Conservation (phyloP, 2,888 invertebrate species). For the Crematogaster levior region DNA sequence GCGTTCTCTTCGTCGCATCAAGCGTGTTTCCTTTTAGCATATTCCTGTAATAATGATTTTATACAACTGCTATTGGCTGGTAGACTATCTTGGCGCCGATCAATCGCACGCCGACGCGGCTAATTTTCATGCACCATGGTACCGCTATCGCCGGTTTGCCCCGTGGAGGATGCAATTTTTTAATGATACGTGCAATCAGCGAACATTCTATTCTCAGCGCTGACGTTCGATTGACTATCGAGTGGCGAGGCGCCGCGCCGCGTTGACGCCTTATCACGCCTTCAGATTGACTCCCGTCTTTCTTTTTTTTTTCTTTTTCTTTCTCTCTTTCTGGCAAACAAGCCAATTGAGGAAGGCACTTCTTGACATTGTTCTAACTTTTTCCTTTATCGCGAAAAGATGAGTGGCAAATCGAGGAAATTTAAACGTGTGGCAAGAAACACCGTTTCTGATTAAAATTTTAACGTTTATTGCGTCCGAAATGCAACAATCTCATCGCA, state of each 20-base stretch:
- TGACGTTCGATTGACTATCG: slow-evolving; percentile 77
- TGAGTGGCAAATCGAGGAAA: background rate
- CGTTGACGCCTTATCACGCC: slow-evolving; percentile 72
- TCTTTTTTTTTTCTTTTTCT: background rate
- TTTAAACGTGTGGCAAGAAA: background rate
- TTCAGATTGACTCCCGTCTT: slow-evolving; percentile 61
- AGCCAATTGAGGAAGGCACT: background rate
- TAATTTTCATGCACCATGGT: slow-evolving; percentile 37
- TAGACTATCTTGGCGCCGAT: slow-evolving; percentile 28
- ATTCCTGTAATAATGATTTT: slow-evolving; percentile 1
- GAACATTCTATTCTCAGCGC: slow-evolving; percentile 81
- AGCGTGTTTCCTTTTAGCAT: background rate
- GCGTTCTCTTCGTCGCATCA: too few relatives aligned
- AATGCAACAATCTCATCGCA: background rate
- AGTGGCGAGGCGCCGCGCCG: slow-evolving; percentile 36
- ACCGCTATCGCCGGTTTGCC: slow-evolving; percentile 37
- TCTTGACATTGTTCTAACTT: slow-evolving; percentile 8
- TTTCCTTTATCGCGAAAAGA: background rate
- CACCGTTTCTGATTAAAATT: background rate
- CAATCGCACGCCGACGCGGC: slow-evolving; percentile 38
- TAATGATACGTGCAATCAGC: slow-evolving; percentile 73
- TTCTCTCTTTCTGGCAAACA: slow-evolving; percentile 1
- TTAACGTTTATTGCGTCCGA: background rate
- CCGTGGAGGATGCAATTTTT: slow-evolving; percentile 71
- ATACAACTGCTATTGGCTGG: background rate